A percentile compares a stretch with the other conserved stretches of the same genome.
Conservation (phyloP, 2,797 vertebrate genomes). For the Luscinia luscinia region DNA sequence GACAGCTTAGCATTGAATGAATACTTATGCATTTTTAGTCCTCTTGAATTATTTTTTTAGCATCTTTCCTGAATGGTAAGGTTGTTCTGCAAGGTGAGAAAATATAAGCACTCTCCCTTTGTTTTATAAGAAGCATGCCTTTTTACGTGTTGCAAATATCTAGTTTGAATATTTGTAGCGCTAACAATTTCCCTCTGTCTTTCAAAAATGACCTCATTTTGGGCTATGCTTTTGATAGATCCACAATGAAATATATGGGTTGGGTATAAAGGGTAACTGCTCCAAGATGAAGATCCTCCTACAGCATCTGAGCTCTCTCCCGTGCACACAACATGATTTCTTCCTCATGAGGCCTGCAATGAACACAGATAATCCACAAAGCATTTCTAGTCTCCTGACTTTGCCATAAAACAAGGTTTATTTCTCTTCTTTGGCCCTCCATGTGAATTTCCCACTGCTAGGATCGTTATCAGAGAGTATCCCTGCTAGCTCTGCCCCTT, state of each 20-base stretch:
- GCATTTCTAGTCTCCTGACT: not conserved
- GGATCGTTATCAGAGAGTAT: not conserved
- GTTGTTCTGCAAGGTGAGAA: not conserved
- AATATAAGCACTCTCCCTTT: rapidly evolving
- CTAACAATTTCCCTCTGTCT: not conserved
- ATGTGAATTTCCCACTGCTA: not conserved
- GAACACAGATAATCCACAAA: not conserved
- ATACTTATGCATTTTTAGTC: not conserved
- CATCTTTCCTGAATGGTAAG: not conserved
- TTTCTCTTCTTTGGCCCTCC: not conserved
- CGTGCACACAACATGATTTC: not conserved
- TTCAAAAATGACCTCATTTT: not conserved
- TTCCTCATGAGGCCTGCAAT: rapidly evolving
- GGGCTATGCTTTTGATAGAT: not conserved
- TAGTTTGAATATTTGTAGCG: not conserved
- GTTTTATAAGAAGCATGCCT: not conserved
- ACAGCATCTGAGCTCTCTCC: not conserved
- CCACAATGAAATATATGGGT: not conserved
- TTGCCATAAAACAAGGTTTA: not conserved
- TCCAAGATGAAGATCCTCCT: not conserved
- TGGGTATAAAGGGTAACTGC: not conserved
- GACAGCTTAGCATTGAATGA: not conserved
- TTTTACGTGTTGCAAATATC: not conserved
- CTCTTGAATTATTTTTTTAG: not conserved
- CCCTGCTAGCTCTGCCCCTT: not conserved